Percentiles rank a stretch among this genome's conserved stretches.
These are phyloP conservation scores for Lutjanus campechanus DNA, from an alignment of 2,797 vertebrate genomes.

Conservation along the genomic window DNA sequence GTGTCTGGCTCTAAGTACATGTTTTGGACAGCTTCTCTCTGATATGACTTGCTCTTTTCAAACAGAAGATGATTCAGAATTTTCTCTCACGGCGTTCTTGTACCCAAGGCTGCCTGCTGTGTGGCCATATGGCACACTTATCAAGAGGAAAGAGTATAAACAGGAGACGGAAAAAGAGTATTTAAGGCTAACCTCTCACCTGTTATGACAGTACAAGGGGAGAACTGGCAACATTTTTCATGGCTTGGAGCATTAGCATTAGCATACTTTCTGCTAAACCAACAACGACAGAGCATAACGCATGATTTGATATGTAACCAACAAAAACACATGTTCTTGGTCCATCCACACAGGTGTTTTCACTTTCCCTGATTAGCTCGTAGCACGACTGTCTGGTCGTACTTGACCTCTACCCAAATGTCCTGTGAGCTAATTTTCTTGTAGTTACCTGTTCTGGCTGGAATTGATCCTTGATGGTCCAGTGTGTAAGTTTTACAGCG, in stretches of 20 bases:
- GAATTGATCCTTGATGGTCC: no score
- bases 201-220: not conserved
- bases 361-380: not conserved
- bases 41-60: constrained; percentile 60
- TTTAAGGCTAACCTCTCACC: constrained; percentile 33
- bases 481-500: no score
- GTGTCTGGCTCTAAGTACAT: not conserved
- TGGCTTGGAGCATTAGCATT: no score
- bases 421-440: no score
- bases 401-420: no score
- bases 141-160: constrained; percentile 43
- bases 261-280: not conserved
- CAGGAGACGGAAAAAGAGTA: constrained; percentile 19
- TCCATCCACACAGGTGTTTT: not conserved
- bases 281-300: not conserved
- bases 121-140: constrained; percentile 79
- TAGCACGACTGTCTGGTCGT: no score
- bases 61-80: constrained; percentile 63
- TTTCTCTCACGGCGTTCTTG: constrained; percentile 57
- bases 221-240: not conserved
- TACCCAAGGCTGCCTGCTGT: constrained; percentile 72
- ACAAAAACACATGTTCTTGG: not conserved
- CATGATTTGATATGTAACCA: no score
- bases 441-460: no score
- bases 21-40: constrained; percentile 33